Base-by-base conservation (phyloP, 1,140 invertebrate species). In the Rhagoletis zephyria region DNA sequence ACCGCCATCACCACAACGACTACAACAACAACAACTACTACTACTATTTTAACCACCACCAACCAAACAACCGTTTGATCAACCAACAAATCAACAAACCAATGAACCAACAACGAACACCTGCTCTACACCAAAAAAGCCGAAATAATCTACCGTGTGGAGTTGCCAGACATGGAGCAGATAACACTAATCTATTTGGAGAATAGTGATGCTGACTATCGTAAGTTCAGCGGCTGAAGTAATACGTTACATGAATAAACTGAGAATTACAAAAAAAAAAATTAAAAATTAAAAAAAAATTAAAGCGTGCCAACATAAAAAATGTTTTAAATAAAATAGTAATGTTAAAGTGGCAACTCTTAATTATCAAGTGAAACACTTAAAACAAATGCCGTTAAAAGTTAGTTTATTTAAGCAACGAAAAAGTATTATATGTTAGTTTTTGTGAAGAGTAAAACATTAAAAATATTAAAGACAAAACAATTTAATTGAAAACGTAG, bases 111-210 rank as follows among this genome's bases (percentile, higher is more conserved):
- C 42, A 65, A 87, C 45, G 48, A 19, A 16, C 48, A n/a, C 70
- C 56, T 45, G 30, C 19, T 63, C 59, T 61, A 45, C 16, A 77
- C 59, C 59, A 88, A 87, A 88, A 88, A 91, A 96, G 95, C 95
- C 94, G 96, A 97, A 95, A 96, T 97, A 95, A 96, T 97, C 95
- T 97, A 96, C 95, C 96, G 96, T 94, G 96, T 97, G 95, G 96
- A 96, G 95, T 95, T 97, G 94, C 96, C 96, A 94, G 96, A 96
- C 95, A 96, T 96, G 96, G 96, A 97, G 95, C 96, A 97, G 95
- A 96, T 97, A 94, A 97, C 96, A 93, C 95, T 97, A 94, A 96
- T 97, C 95, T 96, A 96, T 96, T 95, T 97, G 95, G 96, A 97
- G 95, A 96, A 95, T 93, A 94, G 93, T 93, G 95, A 95, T 93